Base-by-base conservation (phyloP, 2,113 vertebrate genomes). In the Stigmatopora argus region DNA sequence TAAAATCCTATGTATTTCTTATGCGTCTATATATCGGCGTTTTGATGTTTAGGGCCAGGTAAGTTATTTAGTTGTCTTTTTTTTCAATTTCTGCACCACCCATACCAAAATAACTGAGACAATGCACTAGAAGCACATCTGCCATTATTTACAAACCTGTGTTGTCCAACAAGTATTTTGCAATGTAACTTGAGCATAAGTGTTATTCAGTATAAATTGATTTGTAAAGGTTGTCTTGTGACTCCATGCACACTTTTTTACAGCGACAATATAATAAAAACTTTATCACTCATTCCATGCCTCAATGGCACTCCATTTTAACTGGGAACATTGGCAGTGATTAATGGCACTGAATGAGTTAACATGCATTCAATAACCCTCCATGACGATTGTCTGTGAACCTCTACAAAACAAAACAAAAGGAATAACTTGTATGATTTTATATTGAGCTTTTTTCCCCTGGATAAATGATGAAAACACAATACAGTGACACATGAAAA, bases 191-290 rank as follows among this genome's bases (percentile, higher is more conserved):
- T 13, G 31, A 35, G 77, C 7, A 48, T 10, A 38, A 49, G 12
- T 67, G 45, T 19, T 13, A 26, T 70, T 63, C 34, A 47, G 58
- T 78, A 84, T 84, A 83, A 84, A 87, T 83, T 80, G 78, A 63
- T 41, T 66, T n/a, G n/a, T 44, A 21, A 61, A 57, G 4, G 38
- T 65, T 61, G 17, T 68, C 53, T 35, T 66, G 59, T 63, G 66
- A 71, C 41, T 74, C 44, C 61, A 51, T 64, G 61, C 31, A 2
- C 31, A 58, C 7, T 45, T 60, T 35, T 4, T 64, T 14, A 65
- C 21, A n/a, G 26, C 31, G 60, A 21, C 63, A 15, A 31, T 62
- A 11, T 64, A 23, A 13, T 49, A 15, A 47, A 11, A 14, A 14
- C 46, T 5, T 17, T 14, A n/a, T 31, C 26, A 31, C 46, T 17